Base-by-base conservation (phyloP, 2,888 invertebrate species). In the Empis stercorea region DNA sequence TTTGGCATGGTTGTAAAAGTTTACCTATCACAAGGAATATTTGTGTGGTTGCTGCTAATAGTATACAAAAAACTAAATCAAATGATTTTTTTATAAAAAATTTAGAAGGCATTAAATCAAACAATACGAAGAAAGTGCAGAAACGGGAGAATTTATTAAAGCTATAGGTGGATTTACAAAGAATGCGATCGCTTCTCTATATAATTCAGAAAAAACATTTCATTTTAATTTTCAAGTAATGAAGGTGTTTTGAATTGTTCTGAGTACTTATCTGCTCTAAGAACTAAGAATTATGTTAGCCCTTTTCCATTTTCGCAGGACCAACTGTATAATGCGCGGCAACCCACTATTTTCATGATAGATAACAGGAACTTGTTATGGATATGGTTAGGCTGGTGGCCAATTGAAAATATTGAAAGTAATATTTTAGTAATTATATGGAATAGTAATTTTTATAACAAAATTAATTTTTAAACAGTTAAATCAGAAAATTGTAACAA, bases 361-460 rank as follows among this genome's bases (percentile, higher is more conserved):
- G 81, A 95, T 61, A 86, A 88, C 63, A 79, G 81, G 37, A 73
- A 76, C 56, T 53, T 57, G 43, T 74, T 93, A 53, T 95, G 87
- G 85, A 71, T 95, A 60, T 95, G 95, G 95, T 89, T 93, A 72
- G 94, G 95, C 43, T 94, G 92, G 91, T 88, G 89, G 86, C 91
- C 91, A 17, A 76, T 75, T 50, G 81, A 79, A 39, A 77, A 77
- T 53, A 63, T 76, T 10, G 66, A 63, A 52, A 56, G 68, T 66
- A 40, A 60, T 60, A 55, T 10, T 38, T n/a, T n/a, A 20, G n/a
- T 13, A 16, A 4, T 27, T 27, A 4, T 27, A 16, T 27, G 16
- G 1, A 1, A 7, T n/a, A n/a, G n/a, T n/a, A n/a, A n/a, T n/a
- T 10, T 37, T 15, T 37, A 9, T 16, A n/a, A n/a, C n/a, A n/a